Percentiles rank a stretch among this genome's conserved stretches.
phyloP scores from a whole-genome alignment of 2,888 invertebrate species.

The Elegia similella region DNA sequence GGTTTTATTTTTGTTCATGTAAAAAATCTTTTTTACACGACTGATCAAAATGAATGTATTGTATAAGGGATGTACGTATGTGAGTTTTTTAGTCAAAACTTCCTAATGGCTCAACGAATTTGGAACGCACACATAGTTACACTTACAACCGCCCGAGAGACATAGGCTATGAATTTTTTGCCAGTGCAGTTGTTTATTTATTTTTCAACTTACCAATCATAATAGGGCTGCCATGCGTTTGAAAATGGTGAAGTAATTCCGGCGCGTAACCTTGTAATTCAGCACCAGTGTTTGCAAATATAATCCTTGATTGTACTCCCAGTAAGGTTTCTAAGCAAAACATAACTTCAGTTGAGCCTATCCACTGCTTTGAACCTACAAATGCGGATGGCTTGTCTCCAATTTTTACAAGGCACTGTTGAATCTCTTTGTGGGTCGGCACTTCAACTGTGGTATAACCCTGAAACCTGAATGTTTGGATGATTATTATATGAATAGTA shows the following conservation, averaged over 20 bases:
- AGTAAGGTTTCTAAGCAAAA: conserved; percentile 93
- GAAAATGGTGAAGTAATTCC: conserved; percentile 94
- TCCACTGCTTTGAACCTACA: conserved; percentile 96
- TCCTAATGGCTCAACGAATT: too few relatives aligned
- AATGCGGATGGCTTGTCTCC: conserved; percentile 95
- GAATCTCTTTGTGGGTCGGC: conserved; percentile 93
- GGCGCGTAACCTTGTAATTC: conserved; percentile 90
- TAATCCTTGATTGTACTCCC: conserved; percentile 88
- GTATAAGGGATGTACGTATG: too few relatives aligned
- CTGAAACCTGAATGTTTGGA: conserved; percentile 81
- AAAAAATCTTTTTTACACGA: too few relatives aligned
- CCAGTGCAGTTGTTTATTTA: too few relatives aligned
- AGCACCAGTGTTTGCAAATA: conserved; percentile 92
- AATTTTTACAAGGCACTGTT: conserved; percentile 95
- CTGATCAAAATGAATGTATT: too few relatives aligned
- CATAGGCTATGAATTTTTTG: too few relatives aligned
- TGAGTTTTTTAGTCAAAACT: too few relatives aligned
- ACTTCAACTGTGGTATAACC: conserved; percentile 89
- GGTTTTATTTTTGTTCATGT: too few relatives aligned
- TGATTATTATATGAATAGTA: neutral
- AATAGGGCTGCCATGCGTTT: conserved; percentile 95
- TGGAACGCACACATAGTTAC: too few relatives aligned
- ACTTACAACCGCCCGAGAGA: too few relatives aligned
- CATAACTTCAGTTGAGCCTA: conserved; percentile 98
- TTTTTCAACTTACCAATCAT: conserved; percentile 92